Percentiles rank a stretch among this genome's conserved stretches.
Evolutionary conservation across 35 echinoderm and acorn worm species (phyloP).

Genomic region (Diadema setosum): DNA sequence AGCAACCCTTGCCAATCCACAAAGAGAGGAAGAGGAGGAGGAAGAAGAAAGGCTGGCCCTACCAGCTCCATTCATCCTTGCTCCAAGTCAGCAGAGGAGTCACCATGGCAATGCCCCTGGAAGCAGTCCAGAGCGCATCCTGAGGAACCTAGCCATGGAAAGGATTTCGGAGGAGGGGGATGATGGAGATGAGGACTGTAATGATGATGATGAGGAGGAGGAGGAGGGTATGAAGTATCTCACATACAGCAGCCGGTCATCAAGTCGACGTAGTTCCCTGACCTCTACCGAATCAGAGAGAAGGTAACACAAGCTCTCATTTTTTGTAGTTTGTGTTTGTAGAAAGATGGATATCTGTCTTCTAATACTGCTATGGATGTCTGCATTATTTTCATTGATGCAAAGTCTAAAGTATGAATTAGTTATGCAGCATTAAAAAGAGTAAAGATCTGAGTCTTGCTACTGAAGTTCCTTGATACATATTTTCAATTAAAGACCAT

Average conservation of each 20-base stretch:
- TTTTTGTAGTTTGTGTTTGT: not conserved
- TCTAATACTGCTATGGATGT: not conserved
- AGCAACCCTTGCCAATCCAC: not conserved
- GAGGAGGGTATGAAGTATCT: not conserved
- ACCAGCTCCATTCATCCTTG: not conserved
- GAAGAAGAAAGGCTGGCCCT: not conserved
- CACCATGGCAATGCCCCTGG: not conserved
- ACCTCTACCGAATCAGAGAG: not conserved
- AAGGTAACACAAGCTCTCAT: not conserved
- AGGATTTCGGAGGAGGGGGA: conserved; percentile 6
- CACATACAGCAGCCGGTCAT: not conserved
- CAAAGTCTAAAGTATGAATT: not conserved
- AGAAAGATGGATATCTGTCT: not conserved
- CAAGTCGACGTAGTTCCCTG: conserved; percentile 2
- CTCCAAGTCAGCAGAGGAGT: not conserved
- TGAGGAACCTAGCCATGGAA: not conserved
- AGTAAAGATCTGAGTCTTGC: not conserved
- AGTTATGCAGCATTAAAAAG: not conserved
- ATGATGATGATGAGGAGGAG: not conserved
- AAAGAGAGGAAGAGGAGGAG: not conserved
- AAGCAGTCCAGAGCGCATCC: not conserved
- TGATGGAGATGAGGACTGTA: not conserved
- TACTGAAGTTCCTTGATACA: not conserved
- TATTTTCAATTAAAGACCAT: not conserved
- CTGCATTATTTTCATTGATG: not conserved